Evolutionary conservation across 2,888 invertebrate genomes (phyloP), one percentile per base, ranked within the genome.

Genomic region (Amiota minor): DNA sequence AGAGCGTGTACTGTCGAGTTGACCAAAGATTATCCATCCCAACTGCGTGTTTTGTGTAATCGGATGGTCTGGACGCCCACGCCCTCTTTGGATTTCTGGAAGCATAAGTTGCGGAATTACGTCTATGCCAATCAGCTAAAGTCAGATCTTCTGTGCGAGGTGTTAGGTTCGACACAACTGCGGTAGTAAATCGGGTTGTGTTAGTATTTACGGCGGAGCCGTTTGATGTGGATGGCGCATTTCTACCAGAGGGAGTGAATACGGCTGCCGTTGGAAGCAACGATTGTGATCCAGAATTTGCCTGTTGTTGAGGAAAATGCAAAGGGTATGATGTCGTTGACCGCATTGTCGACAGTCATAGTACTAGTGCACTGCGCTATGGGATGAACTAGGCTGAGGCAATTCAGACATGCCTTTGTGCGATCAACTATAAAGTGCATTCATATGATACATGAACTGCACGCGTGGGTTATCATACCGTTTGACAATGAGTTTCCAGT

Each of bases 401-500:
- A 64, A 16, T 73, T 65, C 1, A 53, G 50, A 35, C 68, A 68
- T 53, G 20, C 9, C 12, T 49, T 50, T 11, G 53, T n/a, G 10
- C 20, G 49, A 18, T 49, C 20, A 8, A 49, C 49, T 2, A 49
- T 16, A 1, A 1, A 1, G 1, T 49, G 20, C 1, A 67, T n/a
- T 10, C 67, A 20, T 11, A n/a, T 18, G 1, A 23, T 23, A 49
- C 68, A 68, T 1, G 53, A 50, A n/a, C 50, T 68, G 8, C 35
- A 50, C 1, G 14, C 49, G 67, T 16, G 50, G 1, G 1, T 50
- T 68, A 2, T 68, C 11, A 45, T 65, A 70, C 1, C 70, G 73
- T 46, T 64, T 23, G 10, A 65, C 46, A 14, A 73, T 12, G 12
- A 53, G 20, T 8, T 62, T 59, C 73, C 73, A 73, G 1, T 53